Evolutionary conservation across 2,888 invertebrate genomes (phyloP).

Genomic region (Nomada goodeniana): DNA sequence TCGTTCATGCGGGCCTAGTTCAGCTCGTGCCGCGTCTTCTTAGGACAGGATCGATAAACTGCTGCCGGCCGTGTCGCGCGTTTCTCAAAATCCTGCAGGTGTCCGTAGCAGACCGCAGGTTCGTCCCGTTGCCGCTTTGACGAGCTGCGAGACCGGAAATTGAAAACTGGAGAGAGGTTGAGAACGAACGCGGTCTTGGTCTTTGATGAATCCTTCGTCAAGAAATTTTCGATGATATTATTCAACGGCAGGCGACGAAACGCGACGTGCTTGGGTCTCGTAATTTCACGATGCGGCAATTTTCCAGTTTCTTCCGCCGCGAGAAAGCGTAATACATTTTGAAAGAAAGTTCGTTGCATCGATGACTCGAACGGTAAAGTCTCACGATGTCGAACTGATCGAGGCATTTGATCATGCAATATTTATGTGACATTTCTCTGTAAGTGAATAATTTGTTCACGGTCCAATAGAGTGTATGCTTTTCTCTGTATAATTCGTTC

Average conservation of each 20-base stretch:
- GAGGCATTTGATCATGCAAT: not conserved
- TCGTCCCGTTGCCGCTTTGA: conserved; percentile 14
- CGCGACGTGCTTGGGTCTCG: too few species aligned
- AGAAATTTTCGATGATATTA: not conserved
- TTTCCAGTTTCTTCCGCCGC: too few species aligned
- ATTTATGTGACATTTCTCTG: too few species aligned
- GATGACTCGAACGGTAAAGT: too few species aligned
- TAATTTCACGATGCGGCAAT: too few species aligned
- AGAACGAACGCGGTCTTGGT: not conserved
- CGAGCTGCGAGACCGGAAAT: conserved; percentile 30
- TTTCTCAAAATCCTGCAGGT: conserved; percentile 59
- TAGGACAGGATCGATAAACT: conserved; percentile 55
- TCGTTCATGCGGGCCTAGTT: conserved; percentile 16
- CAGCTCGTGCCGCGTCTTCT: conserved; percentile 42
- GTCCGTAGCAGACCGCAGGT: conserved; percentile 37
- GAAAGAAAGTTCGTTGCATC: too few species aligned
- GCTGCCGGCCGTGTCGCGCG: conserved; percentile 26
- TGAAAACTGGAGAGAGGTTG: conserved; percentile 27
- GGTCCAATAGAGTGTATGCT: not conserved
- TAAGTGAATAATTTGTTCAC: too few species aligned
- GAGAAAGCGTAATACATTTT: too few species aligned
- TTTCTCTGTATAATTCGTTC: not conserved
- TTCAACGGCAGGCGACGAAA: too few species aligned
- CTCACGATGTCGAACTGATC: not conserved
- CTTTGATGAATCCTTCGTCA: not conserved